Base-by-base conservation (phyloP, 2,888 invertebrate species). In the Phaedon cochleariae region DNA sequence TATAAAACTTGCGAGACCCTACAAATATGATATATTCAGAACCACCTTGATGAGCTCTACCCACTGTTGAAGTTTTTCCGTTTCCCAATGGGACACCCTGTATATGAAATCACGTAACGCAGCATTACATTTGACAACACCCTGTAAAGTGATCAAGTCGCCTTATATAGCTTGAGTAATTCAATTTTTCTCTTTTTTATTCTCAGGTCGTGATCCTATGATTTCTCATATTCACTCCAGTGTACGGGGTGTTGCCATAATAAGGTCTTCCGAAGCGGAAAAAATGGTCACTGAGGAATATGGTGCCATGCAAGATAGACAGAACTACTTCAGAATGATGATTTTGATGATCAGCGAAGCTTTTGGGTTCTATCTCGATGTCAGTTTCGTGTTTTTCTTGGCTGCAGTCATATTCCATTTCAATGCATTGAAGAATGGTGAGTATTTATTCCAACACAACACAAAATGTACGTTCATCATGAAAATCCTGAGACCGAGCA, bases 211-310 rank as follows among this genome's bases (percentile, higher is more conserved):
- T 68, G 95, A 95, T 83, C 97, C 97, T 0, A 93, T 97, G 0
- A 96, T 96, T 81, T 93, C 95, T 0, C 95, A 97, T 80, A 89
- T 97, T 72, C 91, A 92, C 12, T 91, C 95, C 0, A 91, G 94
- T 0, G 85, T 97, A 6, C 89, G 91, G 67, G 97, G 97, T 1
- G 87, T 97, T 21, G 89, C 92, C 41, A 95, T 95, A 0, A 95
- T 98, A 69, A 87, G 97, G 65, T 92, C 96, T 0, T 90, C 91
- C 1, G 87, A 88, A 18, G 90, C 92, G 1, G 89, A 93, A 81
- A 85, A 89, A 69, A 86, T 91, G 74, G 89, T 97, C 58, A 87
- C 89, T 49, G 86, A 89, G 74, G 92, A 93, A 76, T 94, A 94
- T 74, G 94, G 94, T 77, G 81, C 81, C 20, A 86, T 91, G 71